Percentiles rank a stretch among this genome's conserved stretches.
Conservation (phyloP, 2,113 vertebrate genomes). For the Ictidomys tridecemlineatus region DNA sequence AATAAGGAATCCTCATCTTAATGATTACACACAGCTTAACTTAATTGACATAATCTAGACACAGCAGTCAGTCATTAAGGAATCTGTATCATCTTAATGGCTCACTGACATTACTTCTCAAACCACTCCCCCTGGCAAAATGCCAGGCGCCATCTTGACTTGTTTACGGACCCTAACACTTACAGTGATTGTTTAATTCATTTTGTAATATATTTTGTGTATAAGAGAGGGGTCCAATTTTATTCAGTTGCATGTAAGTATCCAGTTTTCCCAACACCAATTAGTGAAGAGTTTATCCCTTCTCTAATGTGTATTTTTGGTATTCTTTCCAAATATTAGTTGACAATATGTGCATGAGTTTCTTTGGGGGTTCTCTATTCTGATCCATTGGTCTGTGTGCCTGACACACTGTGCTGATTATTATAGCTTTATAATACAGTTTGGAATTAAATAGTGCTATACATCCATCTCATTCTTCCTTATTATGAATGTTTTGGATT, state of each 20-base stretch:
- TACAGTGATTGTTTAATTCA: not conserved
- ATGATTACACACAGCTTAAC: no score
- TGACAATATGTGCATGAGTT: not conserved
- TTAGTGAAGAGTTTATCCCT: not conserved
- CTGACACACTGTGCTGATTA: no score
- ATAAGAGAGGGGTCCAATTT: not conserved
- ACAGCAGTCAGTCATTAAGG: no score
- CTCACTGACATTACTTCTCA: no score
- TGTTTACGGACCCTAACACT: no score
- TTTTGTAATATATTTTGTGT: not conserved
- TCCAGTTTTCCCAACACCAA: not conserved
- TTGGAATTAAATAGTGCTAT: not conserved
- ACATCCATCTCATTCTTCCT: not conserved
- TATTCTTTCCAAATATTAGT: not conserved
- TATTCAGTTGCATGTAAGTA: not conserved
- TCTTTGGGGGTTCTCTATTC: not conserved
- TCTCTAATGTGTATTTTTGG: not conserved
- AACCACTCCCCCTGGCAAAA: no score
- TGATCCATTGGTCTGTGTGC: not conserved
- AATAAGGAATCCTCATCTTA: no score
- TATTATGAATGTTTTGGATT: not conserved
- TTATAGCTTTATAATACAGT: not conserved
- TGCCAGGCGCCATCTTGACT: no score
- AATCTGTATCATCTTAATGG: no score
- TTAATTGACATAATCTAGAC: no score